These are phyloP conservation scores for Andrena camellia DNA, from an alignment of 2,888 invertebrate genomes.

Conservation along the genomic window DNA sequence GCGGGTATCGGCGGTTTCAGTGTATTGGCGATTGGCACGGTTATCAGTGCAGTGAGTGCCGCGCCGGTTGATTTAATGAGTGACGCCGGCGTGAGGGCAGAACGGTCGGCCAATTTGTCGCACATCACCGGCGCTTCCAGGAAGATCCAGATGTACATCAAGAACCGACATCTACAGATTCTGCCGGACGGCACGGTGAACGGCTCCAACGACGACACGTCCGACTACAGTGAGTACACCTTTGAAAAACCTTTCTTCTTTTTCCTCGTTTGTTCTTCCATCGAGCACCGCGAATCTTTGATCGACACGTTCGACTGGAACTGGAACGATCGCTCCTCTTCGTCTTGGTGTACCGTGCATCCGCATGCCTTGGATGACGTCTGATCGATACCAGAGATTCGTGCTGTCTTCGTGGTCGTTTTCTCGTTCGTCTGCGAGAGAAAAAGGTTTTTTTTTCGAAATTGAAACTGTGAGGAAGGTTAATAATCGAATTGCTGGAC, in stretches of 20 bases:
- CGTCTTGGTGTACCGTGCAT: conserved; percentile 15
- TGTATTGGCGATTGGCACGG: conserved; percentile 77
- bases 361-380: conserved; percentile 12
- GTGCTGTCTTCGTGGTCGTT: neutral
- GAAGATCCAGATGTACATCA: conserved; percentile 94
- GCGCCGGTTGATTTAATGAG: conserved; percentile 75
- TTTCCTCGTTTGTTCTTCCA: neutral
- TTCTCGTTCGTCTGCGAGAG: neutral
- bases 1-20: conserved; percentile 66
- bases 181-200: conserved; percentile 94
- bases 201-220: conserved; percentile 92
- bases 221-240: conserved; percentile 92
- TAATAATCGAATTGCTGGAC: neutral
- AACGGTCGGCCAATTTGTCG: conserved; percentile 93
- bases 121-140: conserved; percentile 92
- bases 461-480: neutral
- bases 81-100: conserved; percentile 86
- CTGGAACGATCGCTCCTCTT: conserved; percentile 20
- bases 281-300: conserved; percentile 8
- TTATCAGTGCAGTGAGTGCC: conserved; percentile 74
- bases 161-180: conserved; percentile 93
- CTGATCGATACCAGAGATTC: conserved; percentile 16
- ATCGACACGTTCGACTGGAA: conserved; percentile 14
- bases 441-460: neutral
- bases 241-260: neutral